Base-by-base conservation (phyloP, 2,888 invertebrate genomes). In the Eupithecia centaureata region DNA sequence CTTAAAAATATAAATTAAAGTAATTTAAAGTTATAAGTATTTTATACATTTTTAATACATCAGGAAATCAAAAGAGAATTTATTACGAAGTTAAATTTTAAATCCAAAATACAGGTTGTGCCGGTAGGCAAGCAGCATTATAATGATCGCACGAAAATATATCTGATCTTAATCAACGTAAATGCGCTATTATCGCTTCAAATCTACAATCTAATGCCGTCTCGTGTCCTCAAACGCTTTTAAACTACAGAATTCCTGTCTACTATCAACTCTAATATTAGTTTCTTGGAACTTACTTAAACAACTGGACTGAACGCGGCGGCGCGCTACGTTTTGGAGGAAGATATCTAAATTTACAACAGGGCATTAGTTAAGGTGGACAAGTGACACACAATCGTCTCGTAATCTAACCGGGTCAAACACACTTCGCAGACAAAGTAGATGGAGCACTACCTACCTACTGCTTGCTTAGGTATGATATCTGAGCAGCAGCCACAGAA, bases 361-460 rank as follows among this genome's bases (percentile, higher is more conserved):
- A 76, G 73, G 71, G 79, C 67, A 72, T 72, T 65, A 77, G 79
- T 81, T 79, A 79, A 82, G 82, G 80, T 80, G 83, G 86, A 85
- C 85, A 88, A 89, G 86, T 87, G 88, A 86, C 79, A 83, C 83
- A 88, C 87, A 87, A 89, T 88, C 60, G 86, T 86, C 81, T 80
- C 78, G 78, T 86, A 86, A 88, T 86, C 85, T 87, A 88, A 88
- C 85, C 86, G 82, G 87, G 88, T 85, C 87, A 86, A 58, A 57
- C 67, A 76, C 79, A 79, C 82, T 78, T 76, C 51, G 63, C 71
- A 73, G 66, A 58, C 78, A 72, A 72, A 77, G 72, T 67, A 74
- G 73, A 33, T 30, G 28, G 58, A 62, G 35, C 52, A 51, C 18
- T 5, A 42, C 54, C 63, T 38, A 61, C 25, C 47, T 47, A 47